Percentiles rank a stretch among this genome's conserved stretches.
Evolutionary conservation across 2,888 invertebrate species (phyloP).

Genomic region (Augiades crinisus): DNA sequence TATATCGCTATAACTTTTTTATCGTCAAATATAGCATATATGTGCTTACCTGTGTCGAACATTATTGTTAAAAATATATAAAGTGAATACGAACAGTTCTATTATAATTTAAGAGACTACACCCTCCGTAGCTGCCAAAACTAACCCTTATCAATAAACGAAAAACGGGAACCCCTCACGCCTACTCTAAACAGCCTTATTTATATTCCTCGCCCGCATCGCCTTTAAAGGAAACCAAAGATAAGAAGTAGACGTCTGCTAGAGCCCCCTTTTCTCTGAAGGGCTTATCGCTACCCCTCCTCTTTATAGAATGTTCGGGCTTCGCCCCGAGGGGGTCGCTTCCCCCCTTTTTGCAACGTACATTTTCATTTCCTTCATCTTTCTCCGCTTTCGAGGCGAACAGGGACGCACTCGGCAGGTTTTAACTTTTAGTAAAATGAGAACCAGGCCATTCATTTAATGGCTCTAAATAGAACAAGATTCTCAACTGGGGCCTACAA

Average conservation of each 20-base stretch:
- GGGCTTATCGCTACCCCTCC: constrained; percentile 74
- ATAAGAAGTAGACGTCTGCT: constrained; percentile 74
- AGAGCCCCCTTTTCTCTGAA: constrained; percentile 51
- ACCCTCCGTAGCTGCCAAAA: not conserved
- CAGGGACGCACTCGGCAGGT: constrained; percentile 50
- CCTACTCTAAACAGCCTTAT: not conserved
- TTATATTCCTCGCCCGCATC: constrained; percentile 34
- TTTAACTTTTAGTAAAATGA: too few species aligned
- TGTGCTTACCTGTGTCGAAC: too few species aligned
- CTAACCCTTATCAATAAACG: constrained; percentile 18
- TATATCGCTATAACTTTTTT: too few species aligned
- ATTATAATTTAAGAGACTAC: not conserved
- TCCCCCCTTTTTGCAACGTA: constrained; percentile 78
- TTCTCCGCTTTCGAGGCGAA: constrained; percentile 69
- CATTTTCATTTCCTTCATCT: constrained; percentile 82
- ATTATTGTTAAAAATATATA: too few species aligned
- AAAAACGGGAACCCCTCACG: constrained; percentile 23
- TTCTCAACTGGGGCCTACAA: too few species aligned
- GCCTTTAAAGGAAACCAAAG: constrained; percentile 63
- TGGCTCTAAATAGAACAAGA: too few species aligned
- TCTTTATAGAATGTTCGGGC: constrained; percentile 78
- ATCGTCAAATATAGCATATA: too few species aligned
- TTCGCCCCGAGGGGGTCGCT: constrained; percentile 44
- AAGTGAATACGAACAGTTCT: too few species aligned
- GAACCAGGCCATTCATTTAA: too few species aligned